Evolutionary conservation across 2,113 vertebrate species (phyloP), one percentile per base, ranked within the genome.

Genomic region (Myotis lucifugus): DNA sequence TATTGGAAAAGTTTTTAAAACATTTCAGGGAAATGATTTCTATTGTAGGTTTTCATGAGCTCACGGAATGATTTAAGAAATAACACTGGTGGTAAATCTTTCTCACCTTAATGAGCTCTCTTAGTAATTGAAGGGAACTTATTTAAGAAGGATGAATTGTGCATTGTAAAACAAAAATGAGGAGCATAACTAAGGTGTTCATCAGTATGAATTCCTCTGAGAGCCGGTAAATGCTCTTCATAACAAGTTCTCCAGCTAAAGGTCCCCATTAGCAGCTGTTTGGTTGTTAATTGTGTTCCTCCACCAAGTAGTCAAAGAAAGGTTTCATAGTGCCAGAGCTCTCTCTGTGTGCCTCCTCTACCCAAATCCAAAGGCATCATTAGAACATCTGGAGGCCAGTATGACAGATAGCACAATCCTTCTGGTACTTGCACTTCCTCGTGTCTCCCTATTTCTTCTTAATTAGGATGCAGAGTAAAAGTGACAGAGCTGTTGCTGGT

Each of bases 271-370:
- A 97, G 81, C 96, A 97, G 90, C 95, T 98, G 95, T 95, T 96
- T 5, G 15, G 5, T 92, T 81, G 70, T 96, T 98, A 97, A 97
- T 97, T 97, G 56, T 66, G 67, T 96, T 59, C 90, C 94, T 93
- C 94, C 73, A 95, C 84, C 91, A 91, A 93, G 77, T 73, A 76
- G 85, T 91, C 67, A 17, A 8, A 66, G 66, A 70, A 85, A 61
- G 50, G 64, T 72, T 96, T 96, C 93, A 40, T 23, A 21, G 91
- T 42, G 0, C 72, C 19, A 0, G 84, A 7, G 73, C 91, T 93
- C 88, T 95, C 94, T 91, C 42, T 79, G 25, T 27, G 5, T n/a
- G 4, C 88, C 54, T 76, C 17, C 93, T 94, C 93, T 34, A 94
- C 85, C 81, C 93, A 5, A 2, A 84, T 87, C 85, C 69, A 73